A percentile compares a stretch with the other conserved stretches of the same genome.
Conservation (phyloP, 2,888 invertebrate genomes). For the Argynnis bischoffii region DNA sequence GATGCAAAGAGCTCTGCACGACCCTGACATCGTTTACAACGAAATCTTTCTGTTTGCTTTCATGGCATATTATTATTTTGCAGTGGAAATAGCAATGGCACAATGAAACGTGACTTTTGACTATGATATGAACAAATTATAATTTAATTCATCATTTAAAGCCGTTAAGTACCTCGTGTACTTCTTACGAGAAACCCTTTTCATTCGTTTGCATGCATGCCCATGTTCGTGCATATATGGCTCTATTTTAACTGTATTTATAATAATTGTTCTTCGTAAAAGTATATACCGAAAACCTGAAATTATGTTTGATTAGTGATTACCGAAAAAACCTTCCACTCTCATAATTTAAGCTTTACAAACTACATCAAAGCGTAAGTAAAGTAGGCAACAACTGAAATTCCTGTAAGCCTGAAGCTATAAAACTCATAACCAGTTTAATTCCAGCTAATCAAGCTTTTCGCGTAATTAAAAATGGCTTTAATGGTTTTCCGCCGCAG, state of each 20-base stretch:
- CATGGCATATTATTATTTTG: constrained; percentile 4
- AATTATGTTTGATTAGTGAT: too few species aligned
- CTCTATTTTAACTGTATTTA: too few species aligned
- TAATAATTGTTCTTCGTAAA: too few species aligned
- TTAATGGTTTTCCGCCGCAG: neutral
- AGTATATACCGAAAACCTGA: too few species aligned
- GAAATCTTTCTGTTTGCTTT: constrained; percentile 13
- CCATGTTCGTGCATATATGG: too few species aligned
- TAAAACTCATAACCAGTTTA: neutral
- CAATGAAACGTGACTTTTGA: constrained; percentile 1
- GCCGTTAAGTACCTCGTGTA: neutral
- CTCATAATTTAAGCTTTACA: neutral
- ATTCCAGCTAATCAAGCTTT: constrained; percentile 19
- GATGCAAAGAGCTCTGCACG: constrained; percentile 17
- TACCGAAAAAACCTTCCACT: too few species aligned
- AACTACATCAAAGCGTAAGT: neutral
- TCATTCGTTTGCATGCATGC: too few species aligned
- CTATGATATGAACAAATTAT: neutral
- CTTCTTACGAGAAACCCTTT: too few species aligned
- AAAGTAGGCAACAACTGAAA: neutral
- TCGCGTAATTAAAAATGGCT: constrained; percentile 16
- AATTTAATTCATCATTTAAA: neutral
- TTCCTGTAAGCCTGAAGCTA: neutral
- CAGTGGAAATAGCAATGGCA: neutral
- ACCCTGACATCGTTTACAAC: constrained; percentile 19